Evolutionary conservation across 2,888 invertebrate species (phyloP).

Genomic region (Blastobasis adustella): DNA sequence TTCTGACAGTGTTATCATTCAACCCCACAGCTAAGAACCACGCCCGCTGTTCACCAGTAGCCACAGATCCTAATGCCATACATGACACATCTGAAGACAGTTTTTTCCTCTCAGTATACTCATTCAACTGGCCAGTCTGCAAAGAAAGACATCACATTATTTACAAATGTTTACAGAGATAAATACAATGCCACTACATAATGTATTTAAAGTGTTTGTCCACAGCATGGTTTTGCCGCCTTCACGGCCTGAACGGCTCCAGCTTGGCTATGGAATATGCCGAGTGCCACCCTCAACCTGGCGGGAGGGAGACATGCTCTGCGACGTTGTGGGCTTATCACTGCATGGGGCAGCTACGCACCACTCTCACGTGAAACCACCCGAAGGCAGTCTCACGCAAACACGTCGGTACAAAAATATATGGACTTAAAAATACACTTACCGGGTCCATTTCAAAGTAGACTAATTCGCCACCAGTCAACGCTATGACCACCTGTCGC

Average conservation of each 20-base stretch:
- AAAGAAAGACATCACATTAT: background rate
- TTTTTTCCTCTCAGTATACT: constrained; percentile 97
- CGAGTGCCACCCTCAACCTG: constrained; percentile 70
- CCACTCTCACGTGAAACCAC: constrained; percentile 44
- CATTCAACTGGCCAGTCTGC: constrained; percentile 97
- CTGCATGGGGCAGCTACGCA: constrained; percentile 72
- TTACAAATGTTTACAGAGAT: background rate
- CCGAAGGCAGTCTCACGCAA: constrained; percentile 42
- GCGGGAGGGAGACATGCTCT: constrained; percentile 73
- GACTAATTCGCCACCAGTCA: constrained; percentile 97
- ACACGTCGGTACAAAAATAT: constrained; percentile 41
- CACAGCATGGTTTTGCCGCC: constrained; percentile 82
- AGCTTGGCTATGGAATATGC: constrained; percentile 86
- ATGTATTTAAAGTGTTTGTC: constrained; percentile 52
- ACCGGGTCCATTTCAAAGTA: constrained; percentile 99
- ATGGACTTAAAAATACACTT: constrained; percentile 49
- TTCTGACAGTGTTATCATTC: constrained; percentile 96
- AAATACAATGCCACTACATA: background rate
- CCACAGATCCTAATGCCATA: constrained; percentile 97
- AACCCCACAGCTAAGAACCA: constrained; percentile 97
- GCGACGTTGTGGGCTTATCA: constrained; percentile 77
- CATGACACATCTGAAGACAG: constrained; percentile 98
- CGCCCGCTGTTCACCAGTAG: constrained; percentile 94
- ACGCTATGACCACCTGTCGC: constrained; percentile 97
- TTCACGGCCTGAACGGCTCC: constrained; percentile 80